These are phyloP conservation scores for Cecropterus lyciades DNA, from an alignment of 1,140 invertebrate species.

Conservation along the genomic window DNA sequence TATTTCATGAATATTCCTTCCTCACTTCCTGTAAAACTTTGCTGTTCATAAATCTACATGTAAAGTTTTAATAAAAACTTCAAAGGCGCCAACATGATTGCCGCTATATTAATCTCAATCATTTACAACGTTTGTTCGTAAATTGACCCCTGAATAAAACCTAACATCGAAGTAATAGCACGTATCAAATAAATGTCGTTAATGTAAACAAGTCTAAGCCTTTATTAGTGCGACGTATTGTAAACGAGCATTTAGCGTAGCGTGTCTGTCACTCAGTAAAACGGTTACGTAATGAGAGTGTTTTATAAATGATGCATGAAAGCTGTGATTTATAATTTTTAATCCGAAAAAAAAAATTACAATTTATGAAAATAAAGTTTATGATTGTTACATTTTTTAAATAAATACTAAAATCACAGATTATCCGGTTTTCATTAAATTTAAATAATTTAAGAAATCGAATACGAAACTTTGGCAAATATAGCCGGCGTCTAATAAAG, in stretches of 20 bases:
- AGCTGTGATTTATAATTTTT: constrained; percentile 17
- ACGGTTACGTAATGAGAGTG: constrained; percentile 14
- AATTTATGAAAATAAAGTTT: too few species aligned
- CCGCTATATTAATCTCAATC: not conserved
- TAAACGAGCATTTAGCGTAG: constrained; percentile 25
- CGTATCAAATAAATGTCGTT: constrained; percentile 52
- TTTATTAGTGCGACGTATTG: constrained; percentile 29
- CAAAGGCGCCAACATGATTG: not conserved
- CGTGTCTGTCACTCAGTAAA: constrained; percentile 15
- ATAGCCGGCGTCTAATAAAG: not conserved
- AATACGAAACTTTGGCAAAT: not conserved
- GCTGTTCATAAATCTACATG: too few species aligned
- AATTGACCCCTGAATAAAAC: constrained; percentile 10
- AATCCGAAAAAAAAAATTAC: too few species aligned
- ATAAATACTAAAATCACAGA: too few species aligned
- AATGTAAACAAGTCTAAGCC: constrained; percentile 41
- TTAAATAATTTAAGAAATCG: too few species aligned
- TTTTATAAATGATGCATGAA: constrained; percentile 26
- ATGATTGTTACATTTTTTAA: too few species aligned
- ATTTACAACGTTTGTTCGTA: not conserved
- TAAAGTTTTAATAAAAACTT: not conserved
- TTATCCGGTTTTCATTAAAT: too few species aligned
- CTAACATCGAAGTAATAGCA: constrained; percentile 34
- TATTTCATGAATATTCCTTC: too few species aligned
- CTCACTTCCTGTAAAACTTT: too few species aligned